A percentile compares a stretch with the other conserved stretches of the same genome.
These are phyloP conservation scores for Acrocephalus kingi DNA, from an alignment of 2,113 vertebrate species.

Conservation along the genomic window DNA sequence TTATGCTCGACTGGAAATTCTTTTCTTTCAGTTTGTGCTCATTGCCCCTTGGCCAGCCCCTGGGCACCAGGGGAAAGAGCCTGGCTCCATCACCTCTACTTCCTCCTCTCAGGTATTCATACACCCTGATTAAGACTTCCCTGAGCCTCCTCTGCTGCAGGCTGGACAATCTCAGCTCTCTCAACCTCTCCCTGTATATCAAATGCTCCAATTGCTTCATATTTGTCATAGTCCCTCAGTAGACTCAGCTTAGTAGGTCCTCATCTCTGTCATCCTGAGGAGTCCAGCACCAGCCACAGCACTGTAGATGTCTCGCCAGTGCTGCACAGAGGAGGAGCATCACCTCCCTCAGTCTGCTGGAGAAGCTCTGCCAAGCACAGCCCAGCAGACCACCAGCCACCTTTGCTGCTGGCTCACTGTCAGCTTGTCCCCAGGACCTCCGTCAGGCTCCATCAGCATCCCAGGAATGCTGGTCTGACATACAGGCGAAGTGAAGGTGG, in stretches of 20 bases:
- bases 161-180: neutral
- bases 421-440: neutral
- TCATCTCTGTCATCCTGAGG: neutral
- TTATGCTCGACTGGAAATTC: neutral
- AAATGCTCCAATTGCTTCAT: neutral
- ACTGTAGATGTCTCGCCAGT: neutral
- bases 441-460: neutral
- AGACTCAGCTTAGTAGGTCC: neutral
- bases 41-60: neutral
- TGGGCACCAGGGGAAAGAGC: neutral
- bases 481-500: fast-evolving
- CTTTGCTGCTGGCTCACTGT: neutral
- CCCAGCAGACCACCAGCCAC: neutral
- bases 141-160: neutral
- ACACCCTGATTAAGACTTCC: neutral
- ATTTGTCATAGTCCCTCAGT: neutral
- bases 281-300: neutral
- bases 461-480: neutral
- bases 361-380: neutral
- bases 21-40: neutral
- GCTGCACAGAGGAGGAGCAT: neutral
- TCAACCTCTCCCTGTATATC: neutral
- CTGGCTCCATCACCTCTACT: neutral
- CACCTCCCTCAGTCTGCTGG: neutral
- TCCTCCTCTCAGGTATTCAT: neutral